Conservation (phyloP, 2,888 invertebrate genomes). For the Torymus tubicola region DNA sequence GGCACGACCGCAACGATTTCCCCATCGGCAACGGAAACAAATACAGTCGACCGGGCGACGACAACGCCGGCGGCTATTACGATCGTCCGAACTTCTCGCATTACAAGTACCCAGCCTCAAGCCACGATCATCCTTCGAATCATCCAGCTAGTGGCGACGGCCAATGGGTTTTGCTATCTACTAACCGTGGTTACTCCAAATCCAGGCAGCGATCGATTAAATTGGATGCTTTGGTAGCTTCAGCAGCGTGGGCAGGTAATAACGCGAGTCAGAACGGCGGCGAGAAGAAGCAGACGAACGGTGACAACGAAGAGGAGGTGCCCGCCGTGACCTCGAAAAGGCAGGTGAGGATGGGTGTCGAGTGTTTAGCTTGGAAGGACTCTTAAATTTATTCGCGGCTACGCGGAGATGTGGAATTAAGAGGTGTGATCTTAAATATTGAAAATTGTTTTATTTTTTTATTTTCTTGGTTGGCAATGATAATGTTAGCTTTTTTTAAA, state of each 20-base stretch:
- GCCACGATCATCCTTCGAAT: constrained; percentile 77
- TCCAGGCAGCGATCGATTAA: constrained; percentile 75
- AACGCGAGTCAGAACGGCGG: constrained; percentile 58
- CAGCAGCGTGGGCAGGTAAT: not conserved
- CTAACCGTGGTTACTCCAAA: constrained; percentile 84
- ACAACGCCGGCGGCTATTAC: constrained; percentile 49
- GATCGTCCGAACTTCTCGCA: constrained; percentile 76
- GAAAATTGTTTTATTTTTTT: too few species aligned
- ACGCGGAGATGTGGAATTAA: too few species aligned
- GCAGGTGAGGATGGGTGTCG: constrained; percentile 69
- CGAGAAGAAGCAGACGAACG: constrained; percentile 48
- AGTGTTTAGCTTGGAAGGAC: constrained; percentile 52
- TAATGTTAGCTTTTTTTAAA: too few species aligned
- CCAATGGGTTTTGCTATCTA: constrained; percentile 87
- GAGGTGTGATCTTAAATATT: too few species aligned
- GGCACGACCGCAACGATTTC: constrained; percentile 62
- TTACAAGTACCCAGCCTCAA: constrained; percentile 71
- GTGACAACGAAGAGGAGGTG: constrained; percentile 57
- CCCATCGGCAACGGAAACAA: constrained; percentile 47
- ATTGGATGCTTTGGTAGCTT: constrained; percentile 63
- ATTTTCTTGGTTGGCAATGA: too few species aligned
- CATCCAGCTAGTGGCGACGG: constrained; percentile 84
- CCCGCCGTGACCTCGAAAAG: constrained; percentile 74
- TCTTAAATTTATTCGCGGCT: not conserved
- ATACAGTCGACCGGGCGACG: constrained; percentile 31